A percentile compares a stretch with the other conserved stretches of the same genome.
These are phyloP conservation scores for Crotalus helleri DNA, from an alignment of 2,113 vertebrate species.

Conservation along the genomic window DNA sequence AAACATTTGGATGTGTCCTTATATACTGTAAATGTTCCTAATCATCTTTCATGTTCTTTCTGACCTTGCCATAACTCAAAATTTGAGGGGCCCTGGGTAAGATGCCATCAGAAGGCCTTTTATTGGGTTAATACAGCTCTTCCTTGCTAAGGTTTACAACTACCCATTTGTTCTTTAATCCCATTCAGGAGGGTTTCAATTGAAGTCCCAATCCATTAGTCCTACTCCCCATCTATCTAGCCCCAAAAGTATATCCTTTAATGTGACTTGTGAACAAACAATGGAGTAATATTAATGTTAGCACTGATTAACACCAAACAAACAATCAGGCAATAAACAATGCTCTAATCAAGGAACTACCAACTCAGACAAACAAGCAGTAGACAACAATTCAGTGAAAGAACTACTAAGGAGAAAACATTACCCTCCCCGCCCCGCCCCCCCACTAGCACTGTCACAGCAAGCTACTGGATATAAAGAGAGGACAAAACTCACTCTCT, in stretches of 20 bases:
- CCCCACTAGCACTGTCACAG: not conserved
- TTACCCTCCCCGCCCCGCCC: not conserved
- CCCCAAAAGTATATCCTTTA: not conserved
- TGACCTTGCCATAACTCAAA: not conserved
- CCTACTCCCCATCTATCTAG: not conserved
- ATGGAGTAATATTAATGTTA: not conserved
- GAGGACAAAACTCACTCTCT: not conserved
- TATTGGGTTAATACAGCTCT: not conserved
- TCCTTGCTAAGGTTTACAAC: not conserved
- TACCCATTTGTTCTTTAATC: not conserved
- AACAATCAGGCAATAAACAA: not conserved
- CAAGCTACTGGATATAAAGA: not conserved
- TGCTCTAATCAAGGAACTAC: not conserved
- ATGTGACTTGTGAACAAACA: not conserved
- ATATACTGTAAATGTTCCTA: not conserved
- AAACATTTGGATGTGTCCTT: not conserved
- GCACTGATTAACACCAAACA: not conserved
- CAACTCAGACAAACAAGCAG: not conserved
- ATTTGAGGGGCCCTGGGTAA: not conserved
- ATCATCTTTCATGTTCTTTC: constrained; percentile 3
- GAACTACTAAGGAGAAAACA: not conserved
- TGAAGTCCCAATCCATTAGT: not conserved
- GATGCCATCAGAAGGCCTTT: not conserved
- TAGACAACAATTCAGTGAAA: not conserved
- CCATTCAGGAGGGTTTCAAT: not conserved